Conservation (phyloP, 1,140 invertebrate species). For the Trichogramma pretiosum region DNA sequence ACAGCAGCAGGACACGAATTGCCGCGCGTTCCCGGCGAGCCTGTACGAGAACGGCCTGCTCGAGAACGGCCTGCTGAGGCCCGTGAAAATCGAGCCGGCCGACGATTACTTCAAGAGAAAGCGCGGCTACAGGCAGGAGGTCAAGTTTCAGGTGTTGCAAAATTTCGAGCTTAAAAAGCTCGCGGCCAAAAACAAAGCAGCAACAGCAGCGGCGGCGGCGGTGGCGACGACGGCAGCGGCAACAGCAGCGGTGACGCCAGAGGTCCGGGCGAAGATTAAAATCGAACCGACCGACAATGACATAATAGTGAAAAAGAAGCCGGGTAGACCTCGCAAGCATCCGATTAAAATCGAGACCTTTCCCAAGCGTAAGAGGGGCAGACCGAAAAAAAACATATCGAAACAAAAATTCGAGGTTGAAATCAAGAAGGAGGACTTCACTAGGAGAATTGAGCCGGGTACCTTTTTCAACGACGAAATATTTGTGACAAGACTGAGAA, state of each 20-base stretch:
- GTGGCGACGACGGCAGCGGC: too few species aligned
- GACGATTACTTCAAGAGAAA: conserved; percentile 10
- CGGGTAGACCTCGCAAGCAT: conserved; percentile 11
- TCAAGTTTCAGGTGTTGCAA: too few species aligned
- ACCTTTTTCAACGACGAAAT: conserved; percentile 14
- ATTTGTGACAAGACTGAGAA: conserved; percentile 14
- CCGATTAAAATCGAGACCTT: background rate
- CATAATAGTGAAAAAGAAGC: conserved; percentile 1
- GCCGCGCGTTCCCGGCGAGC: background rate
- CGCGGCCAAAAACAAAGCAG: too few species aligned
- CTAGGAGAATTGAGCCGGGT: too few species aligned
- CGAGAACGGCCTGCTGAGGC: background rate
- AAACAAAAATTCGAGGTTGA: too few species aligned
- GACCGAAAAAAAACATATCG: background rate
- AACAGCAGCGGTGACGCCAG: too few species aligned
- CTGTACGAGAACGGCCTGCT: background rate
- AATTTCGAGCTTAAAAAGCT: too few species aligned
- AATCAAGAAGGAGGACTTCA: too few species aligned
- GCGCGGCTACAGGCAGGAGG: conserved; percentile 4
- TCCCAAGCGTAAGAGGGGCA: background rate
- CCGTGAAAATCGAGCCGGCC: background rate
- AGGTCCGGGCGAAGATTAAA: too few species aligned
- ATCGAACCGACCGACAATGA: too few species aligned
- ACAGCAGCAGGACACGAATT: background rate
- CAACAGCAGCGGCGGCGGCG: too few species aligned